Evolutionary conservation across 64 coral and sea anemone genomes (phyloP).

Genomic region (Cladopsammia gracilis): DNA sequence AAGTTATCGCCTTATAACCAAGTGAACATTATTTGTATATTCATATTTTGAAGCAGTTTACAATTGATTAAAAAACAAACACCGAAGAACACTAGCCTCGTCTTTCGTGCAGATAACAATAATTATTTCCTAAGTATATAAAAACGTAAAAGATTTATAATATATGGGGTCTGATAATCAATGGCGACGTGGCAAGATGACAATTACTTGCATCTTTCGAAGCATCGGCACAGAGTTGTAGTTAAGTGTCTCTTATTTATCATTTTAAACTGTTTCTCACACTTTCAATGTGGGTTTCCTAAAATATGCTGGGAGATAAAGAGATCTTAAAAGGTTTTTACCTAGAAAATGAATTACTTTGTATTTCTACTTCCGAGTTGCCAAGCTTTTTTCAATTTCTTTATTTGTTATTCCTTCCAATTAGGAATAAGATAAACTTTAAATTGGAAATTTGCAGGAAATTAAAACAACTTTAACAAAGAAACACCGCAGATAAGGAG

Average conservation of each 20-base stretch:
- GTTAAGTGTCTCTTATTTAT: neutral
- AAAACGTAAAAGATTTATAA: slow-evolving; percentile 7
- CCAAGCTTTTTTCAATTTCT: neutral
- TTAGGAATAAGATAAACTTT: slow-evolving; percentile 5
- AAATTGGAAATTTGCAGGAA: slow-evolving; percentile 39
- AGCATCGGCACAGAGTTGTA: neutral
- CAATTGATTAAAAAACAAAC: neutral
- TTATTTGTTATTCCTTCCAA: slow-evolving; percentile 15
- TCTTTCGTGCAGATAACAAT: neutral
- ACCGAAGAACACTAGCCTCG: neutral
- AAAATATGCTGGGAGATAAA: neutral
- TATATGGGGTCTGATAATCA: neutral
- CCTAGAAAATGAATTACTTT: neutral
- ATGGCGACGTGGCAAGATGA: neutral
- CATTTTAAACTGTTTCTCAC: neutral
- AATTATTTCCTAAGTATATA: neutral
- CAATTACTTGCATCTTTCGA: neutral
- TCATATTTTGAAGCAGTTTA: neutral
- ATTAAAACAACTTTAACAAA: slow-evolving; percentile 44
- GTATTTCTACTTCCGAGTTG: neutral
- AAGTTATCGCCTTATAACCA: neutral
- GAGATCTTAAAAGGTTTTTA: neutral
- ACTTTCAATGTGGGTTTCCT: neutral
- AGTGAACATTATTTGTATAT: neutral
- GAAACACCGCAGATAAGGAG: neutral